These are phyloP conservation scores for Acrocephalus kingi DNA, from an alignment of 2,113 vertebrate species.

Conservation along the genomic window DNA sequence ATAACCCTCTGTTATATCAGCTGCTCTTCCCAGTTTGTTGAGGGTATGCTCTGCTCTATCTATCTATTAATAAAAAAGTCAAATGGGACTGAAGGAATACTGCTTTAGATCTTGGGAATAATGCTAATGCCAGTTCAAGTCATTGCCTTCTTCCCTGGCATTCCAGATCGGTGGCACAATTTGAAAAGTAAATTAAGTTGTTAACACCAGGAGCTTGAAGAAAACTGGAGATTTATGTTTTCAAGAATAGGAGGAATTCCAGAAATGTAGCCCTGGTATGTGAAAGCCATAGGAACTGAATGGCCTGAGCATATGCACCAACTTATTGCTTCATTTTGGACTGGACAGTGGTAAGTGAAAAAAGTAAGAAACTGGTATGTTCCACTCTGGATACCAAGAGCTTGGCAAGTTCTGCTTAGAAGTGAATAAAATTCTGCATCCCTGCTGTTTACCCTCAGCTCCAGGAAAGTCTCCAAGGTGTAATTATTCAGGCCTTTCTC, in stretches of 20 bases:
- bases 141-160: background rate
- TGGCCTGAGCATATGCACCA: background rate
- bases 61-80: background rate
- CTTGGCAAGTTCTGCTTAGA: background rate
- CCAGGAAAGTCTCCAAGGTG: slow-evolving; percentile 3
- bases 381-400: background rate
- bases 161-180: background rate
- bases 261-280: slow-evolving; percentile 20
- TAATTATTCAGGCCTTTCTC: slow-evolving; percentile 36
- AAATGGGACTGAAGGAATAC: background rate
- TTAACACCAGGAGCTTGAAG: background rate
- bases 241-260: slow-evolving; percentile 26
- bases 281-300: background rate
- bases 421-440: background rate
- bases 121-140: background rate
- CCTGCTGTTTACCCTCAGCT: background rate
- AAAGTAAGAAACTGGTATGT: background rate
- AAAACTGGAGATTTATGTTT: slow-evolving; percentile 3
- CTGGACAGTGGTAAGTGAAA: background rate
- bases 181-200: background rate
- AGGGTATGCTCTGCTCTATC: background rate
- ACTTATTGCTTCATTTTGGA: background rate
- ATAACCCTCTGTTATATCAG: background rate
- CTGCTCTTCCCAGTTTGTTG: background rate
- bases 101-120: background rate